These are phyloP conservation scores for Oegoconia quadripuncta DNA, from an alignment of 2,888 invertebrate genomes.

Conservation along the genomic window DNA sequence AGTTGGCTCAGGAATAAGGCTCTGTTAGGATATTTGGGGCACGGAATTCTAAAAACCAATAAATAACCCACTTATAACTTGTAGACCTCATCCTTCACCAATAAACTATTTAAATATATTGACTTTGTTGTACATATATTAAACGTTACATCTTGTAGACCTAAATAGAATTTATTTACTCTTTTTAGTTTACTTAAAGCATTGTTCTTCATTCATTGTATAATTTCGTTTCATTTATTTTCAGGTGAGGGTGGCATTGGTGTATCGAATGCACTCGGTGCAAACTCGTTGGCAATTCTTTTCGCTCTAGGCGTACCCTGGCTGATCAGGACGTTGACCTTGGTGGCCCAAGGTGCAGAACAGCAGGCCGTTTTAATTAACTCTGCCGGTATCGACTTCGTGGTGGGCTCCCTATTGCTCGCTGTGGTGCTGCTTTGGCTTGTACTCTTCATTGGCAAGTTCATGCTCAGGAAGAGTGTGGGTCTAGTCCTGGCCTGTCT, in stretches of 20 bases:
- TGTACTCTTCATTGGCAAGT: slow-evolving; percentile 83
- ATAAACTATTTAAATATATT: no score
- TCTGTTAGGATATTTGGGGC: no score
- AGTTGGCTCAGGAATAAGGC: no score
- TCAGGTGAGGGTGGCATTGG: slow-evolving; percentile 91
- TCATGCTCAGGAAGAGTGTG: slow-evolving; percentile 83
- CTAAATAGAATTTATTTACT: no score
- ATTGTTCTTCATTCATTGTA: background rate
- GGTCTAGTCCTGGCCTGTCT: slow-evolving; percentile 82
- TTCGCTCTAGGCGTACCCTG: slow-evolving; percentile 91
- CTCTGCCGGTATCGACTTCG: slow-evolving; percentile 90
- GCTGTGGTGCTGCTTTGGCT: slow-evolving; percentile 86
- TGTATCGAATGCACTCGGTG: slow-evolving; percentile 91
- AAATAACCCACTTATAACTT: no score
- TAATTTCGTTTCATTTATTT: slow-evolving; percentile 31
- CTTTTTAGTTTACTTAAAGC: no score
- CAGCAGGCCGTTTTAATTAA: slow-evolving; percentile 81
- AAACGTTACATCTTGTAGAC: no score
- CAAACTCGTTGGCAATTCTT: slow-evolving; percentile 91
- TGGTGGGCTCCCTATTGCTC: slow-evolving; percentile 86
- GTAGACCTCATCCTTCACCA: no score
- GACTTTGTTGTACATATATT: no score
- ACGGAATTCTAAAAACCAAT: no score
- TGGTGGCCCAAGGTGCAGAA: slow-evolving; percentile 65
- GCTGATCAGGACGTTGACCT: slow-evolving; percentile 85